A percentile compares a stretch with the other conserved stretches of the same genome.
phyloP scores from a whole-genome alignment of 2,113 vertebrate genomes.

The Strix uralensis region DNA sequence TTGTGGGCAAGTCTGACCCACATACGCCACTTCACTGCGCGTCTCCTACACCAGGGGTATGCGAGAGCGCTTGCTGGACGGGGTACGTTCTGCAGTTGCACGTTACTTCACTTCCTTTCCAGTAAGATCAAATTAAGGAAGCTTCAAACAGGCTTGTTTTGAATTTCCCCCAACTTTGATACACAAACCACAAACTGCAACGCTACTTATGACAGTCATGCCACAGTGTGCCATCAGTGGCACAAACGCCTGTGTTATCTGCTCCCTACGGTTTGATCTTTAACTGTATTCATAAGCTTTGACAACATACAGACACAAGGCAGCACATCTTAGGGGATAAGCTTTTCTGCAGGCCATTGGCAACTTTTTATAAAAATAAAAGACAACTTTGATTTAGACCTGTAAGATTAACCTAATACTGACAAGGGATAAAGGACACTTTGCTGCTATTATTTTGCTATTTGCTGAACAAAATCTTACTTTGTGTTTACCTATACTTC shows the following conservation, averaged over 20 bases:
- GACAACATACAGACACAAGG: no score
- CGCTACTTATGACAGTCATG: neutral
- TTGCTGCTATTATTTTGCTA: neutral
- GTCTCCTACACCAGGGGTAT: neutral
- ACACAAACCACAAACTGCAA: neutral
- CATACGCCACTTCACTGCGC: neutral
- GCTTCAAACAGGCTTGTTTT: neutral
- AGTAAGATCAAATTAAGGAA: neutral
- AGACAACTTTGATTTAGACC: neutral
- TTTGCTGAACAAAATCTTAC: neutral
- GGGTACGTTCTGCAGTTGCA: neutral
- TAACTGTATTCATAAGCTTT: neutral
- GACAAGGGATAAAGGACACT: neutral
- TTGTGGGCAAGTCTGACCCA: neutral
- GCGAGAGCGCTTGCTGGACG: neutral
- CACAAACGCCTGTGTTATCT: neutral
- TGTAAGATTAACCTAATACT: neutral
- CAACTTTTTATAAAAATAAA: neutral
- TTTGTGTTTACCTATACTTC: neutral
- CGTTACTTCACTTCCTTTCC: neutral
- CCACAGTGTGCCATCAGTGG: neutral
- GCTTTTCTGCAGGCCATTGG: neutral
- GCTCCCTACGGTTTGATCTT: neutral
- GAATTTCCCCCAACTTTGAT: neutral
- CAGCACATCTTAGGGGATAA: rapidly evolving